Evolutionary conservation across 2,113 vertebrate genomes (phyloP).

Genomic region (Cnemophilus loriae): DNA sequence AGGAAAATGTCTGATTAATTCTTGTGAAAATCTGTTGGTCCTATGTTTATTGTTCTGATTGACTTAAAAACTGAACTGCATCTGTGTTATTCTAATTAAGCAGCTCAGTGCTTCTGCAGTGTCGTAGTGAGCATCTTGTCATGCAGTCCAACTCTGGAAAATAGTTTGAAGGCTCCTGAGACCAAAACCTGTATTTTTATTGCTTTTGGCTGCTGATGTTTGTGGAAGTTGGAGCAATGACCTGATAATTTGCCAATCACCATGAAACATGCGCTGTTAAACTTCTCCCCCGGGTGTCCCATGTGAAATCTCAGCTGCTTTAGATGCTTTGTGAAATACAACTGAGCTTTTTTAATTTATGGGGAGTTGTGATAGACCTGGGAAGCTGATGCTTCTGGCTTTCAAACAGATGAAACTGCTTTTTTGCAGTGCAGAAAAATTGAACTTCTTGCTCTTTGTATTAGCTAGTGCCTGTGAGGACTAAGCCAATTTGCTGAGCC

Average conservation of each 20-base stretch:
- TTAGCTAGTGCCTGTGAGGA: background rate
- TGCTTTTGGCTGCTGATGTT: slow-evolving; percentile 53
- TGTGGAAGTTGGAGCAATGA: slow-evolving; percentile 56
- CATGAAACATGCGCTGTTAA: slow-evolving; percentile 26
- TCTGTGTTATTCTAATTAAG: slow-evolving; percentile 51
- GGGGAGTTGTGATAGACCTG: background rate
- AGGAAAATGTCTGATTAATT: background rate
- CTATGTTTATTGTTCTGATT: slow-evolving; percentile 32
- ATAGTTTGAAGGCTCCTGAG: slow-evolving; percentile 53
- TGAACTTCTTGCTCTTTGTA: background rate
- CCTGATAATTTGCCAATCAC: slow-evolving; percentile 68
- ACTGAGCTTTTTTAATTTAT: background rate
- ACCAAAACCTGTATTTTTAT: slow-evolving; percentile 63
- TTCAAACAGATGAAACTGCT: background rate
- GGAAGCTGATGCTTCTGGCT: slow-evolving; percentile 32
- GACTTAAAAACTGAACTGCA: background rate
- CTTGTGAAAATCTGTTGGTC: background rate
- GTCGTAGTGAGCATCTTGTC: slow-evolving; percentile 12
- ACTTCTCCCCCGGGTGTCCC: slow-evolving; percentile 6
- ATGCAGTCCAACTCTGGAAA: slow-evolving; percentile 48
- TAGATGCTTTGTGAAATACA: background rate
- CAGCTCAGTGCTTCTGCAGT: slow-evolving; percentile 25
- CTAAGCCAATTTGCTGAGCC: background rate
- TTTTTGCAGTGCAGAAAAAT: background rate
- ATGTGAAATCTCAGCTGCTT: slow-evolving; percentile 2